phyloP scores from a whole-genome alignment of 2,888 invertebrate genomes.

The Ceraclea dissimilis region DNA sequence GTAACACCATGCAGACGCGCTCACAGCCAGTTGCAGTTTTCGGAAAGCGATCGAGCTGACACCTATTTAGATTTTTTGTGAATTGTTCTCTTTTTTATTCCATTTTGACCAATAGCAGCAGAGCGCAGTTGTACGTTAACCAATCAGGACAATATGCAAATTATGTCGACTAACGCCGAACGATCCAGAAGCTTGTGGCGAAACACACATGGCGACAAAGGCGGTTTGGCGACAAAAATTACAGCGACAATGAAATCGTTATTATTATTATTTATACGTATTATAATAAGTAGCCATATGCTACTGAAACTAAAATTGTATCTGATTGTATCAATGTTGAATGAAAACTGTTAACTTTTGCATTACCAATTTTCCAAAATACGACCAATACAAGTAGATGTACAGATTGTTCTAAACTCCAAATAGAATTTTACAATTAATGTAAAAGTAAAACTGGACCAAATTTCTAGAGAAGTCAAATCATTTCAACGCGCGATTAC shows the following conservation, averaged over 20 bases:
- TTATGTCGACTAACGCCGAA: neutral
- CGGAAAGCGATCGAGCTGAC: slow-evolving; percentile 19
- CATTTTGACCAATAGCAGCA: neutral
- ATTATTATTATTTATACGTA: too few relatives aligned
- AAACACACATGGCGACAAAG: slow-evolving; percentile 12
- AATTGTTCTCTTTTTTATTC: slow-evolving; percentile 7
- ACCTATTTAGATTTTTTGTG: slow-evolving; percentile 15
- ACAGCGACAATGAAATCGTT: slow-evolving; percentile 9
- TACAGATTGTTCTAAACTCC: too few relatives aligned
- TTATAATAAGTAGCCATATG: too few relatives aligned
- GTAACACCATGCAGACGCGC: neutral
- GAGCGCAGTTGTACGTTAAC: neutral
- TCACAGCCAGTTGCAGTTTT: slow-evolving; percentile 2
- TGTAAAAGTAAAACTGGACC: too few relatives aligned
- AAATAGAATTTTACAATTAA: too few relatives aligned
- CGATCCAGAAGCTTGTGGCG: slow-evolving; percentile 9
- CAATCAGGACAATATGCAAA: slow-evolving; percentile 11
- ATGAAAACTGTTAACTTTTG: too few relatives aligned
- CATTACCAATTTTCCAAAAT: too few relatives aligned
- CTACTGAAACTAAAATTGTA: too few relatives aligned
- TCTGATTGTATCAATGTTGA: too few relatives aligned
- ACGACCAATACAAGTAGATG: too few relatives aligned
- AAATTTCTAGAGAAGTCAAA: too few relatives aligned
- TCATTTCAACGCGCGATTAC: too few relatives aligned
- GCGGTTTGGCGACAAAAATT: slow-evolving; percentile 11